Base-by-base conservation (phyloP, 2,888 invertebrate species). In the Epirrhoe tristata region DNA sequence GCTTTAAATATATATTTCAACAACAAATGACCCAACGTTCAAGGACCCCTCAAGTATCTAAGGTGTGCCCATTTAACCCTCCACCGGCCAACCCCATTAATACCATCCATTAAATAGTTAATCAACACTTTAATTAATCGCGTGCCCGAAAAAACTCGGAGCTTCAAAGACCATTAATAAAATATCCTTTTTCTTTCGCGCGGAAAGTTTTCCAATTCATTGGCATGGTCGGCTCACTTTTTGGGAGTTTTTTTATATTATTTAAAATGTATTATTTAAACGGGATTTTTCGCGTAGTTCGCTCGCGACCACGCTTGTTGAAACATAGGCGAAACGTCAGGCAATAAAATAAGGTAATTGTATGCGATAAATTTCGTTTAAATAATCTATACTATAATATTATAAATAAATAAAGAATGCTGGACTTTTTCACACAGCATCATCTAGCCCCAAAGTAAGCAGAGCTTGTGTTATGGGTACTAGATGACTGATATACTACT, bases 101-200 rank as follows among this genome's bases (percentile, higher is more conserved):
- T 16, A 48, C 14, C 46, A 54, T 54, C 51, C 65, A 63, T 67
- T 67, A 63, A 69, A 73, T 70, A 66, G 66, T 59, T 70, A 70
- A 70, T 71, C 67, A 71, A 68, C 62, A 60, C 62, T 51, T 56
- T 46, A 63, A 63, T 58, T 51, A 65, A 59, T 62, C 54, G 67
- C 55, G 62, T 58, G 65, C 65, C 62, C 52, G 58, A 70, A 63
- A 63, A 66, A 66, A 64, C 58, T 57, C 58, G 59, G 63, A 67
- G 58, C 69, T 64, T 66, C 61, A 66, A 69, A 71, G 65, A 70
- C 71, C 71, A 70, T 73, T 73, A 67, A 70, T 67, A 67, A 67
- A 69, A 60, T 71, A 65, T 71, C 61, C 66, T 53, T 48, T 48
- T 16, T 48, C 16, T 48, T 48, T 48, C 12, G 14, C 48, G 48